phyloP scores from a whole-genome alignment of 2,113 vertebrate genomes.

The Platycercus adscitus region DNA sequence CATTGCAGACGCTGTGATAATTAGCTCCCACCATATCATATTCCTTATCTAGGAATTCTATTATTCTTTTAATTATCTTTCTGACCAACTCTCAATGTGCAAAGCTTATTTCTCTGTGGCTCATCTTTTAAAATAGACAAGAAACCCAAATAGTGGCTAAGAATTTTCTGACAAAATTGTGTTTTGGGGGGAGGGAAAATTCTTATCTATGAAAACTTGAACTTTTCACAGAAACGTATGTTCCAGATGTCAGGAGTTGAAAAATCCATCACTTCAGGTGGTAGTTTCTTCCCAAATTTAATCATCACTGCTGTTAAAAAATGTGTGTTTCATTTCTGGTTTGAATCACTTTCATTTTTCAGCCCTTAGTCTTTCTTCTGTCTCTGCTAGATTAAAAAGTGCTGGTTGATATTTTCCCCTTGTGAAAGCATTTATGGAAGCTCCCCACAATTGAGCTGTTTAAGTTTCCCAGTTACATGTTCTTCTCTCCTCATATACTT shows the following conservation, averaged over 20 bases:
- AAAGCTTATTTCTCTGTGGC: neutral
- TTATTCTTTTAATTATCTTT: conserved; percentile 51
- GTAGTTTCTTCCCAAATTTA: conserved; percentile 69
- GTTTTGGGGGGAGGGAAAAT: neutral
- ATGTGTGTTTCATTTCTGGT: conserved; percentile 67
- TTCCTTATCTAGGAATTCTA: conserved; percentile 30
- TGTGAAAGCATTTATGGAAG: conserved; percentile 52
- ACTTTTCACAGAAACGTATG: conserved; percentile 51
- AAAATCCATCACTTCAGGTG: conserved; percentile 68
- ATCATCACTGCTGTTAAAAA: conserved; percentile 66
- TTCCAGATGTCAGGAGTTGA: conserved; percentile 58
- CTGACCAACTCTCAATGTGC: conserved; percentile 17
- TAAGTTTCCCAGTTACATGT: conserved; percentile 26
- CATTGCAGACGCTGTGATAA: conserved; percentile 17
- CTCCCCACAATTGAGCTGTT: conserved; percentile 55
- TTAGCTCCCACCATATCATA: neutral
- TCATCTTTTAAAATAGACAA: conserved; percentile 13
- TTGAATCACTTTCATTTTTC: conserved; percentile 70
- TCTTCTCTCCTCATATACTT: conserved; percentile 44
- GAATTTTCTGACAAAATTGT: conserved; percentile 55
- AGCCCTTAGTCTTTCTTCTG: conserved; percentile 62
- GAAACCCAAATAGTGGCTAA: neutral
- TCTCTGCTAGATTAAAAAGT: conserved; percentile 63
- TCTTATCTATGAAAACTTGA: conserved; percentile 65
- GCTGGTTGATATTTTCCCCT: conserved; percentile 61